Evolutionary conservation across 2,888 invertebrate genomes (phyloP).

Genomic region (Mythimna pallens): DNA sequence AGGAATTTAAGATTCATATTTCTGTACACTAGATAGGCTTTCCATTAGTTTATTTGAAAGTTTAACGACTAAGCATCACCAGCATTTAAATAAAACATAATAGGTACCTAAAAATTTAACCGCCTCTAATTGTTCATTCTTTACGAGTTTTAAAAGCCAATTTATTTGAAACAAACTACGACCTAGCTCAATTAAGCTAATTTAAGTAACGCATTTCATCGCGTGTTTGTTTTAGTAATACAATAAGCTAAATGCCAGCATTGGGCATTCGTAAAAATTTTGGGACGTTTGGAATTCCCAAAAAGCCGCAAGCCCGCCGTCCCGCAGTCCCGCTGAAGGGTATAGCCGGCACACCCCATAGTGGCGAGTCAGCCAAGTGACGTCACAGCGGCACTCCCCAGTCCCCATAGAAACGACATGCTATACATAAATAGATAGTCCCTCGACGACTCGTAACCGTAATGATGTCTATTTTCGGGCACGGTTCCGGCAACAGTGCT

Average conservation of each 20-base stretch:
- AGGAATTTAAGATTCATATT: slow-evolving; percentile 3
- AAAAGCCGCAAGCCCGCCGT: not conserved
- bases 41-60: slow-evolving; percentile 18
- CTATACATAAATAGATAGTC: slow-evolving; percentile 56
- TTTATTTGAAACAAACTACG: slow-evolving; percentile 37
- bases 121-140: slow-evolving; percentile 3
- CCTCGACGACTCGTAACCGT: slow-evolving; percentile 48
- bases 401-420: slow-evolving; percentile 58
- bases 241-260: slow-evolving; percentile 44
- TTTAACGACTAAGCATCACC: not conserved
- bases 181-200: slow-evolving; percentile 36
- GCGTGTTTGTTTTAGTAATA: slow-evolving; percentile 47
- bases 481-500: slow-evolving; percentile 41
- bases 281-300: slow-evolving; percentile 58
- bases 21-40: not conserved
- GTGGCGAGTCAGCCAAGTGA: slow-evolving; percentile 72
- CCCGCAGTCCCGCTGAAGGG: slow-evolving; percentile 67
- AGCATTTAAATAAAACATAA: slow-evolving; percentile 4
- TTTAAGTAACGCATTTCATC: slow-evolving; percentile 47
- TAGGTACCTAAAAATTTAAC: slow-evolving; percentile 5
- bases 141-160: slow-evolving; percentile 23
- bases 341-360: slow-evolving; percentile 76
- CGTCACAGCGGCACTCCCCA: slow-evolving; percentile 81
- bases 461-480: slow-evolving; percentile 63
- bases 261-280: slow-evolving; percentile 33